phyloP scores from a whole-genome alignment of 2,113 vertebrate genomes.

The Copsychus sechellarum region DNA sequence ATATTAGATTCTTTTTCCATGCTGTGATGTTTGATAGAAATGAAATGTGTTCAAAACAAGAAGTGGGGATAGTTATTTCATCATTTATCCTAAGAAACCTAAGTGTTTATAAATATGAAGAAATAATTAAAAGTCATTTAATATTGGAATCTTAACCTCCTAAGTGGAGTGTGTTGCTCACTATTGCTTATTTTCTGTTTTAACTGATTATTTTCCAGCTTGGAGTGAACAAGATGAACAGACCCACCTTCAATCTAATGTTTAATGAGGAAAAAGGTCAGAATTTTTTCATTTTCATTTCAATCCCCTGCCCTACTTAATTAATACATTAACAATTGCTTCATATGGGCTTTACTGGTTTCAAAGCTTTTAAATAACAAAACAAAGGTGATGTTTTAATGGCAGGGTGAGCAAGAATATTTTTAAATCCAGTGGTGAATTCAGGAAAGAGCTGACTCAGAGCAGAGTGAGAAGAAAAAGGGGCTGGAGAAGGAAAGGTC shows the following conservation, averaged over 20 bases:
- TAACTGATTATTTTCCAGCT: constrained; percentile 33
- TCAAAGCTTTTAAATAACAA: not conserved
- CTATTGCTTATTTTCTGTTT: not conserved
- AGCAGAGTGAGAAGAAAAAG: not conserved
- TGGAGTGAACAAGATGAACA: constrained; percentile 38
- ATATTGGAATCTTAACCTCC: not conserved
- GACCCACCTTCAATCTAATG: constrained; percentile 23
- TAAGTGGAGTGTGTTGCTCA: not conserved
- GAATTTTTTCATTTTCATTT: not conserved
- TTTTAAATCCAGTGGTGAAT: not conserved
- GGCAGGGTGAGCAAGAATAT: not conserved
- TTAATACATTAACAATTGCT: not conserved
- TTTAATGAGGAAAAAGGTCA: constrained; percentile 63
- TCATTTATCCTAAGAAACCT: not conserved
- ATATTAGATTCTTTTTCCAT: not conserved
- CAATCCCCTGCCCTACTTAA: not conserved
- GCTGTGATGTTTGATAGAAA: not conserved
- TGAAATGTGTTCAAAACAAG: not conserved
- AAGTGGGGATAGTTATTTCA: not conserved
- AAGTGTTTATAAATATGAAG: not conserved
- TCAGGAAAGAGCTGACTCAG: not conserved
- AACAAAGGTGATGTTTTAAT: not conserved
- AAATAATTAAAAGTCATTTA: not conserved
- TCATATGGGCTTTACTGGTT: not conserved
- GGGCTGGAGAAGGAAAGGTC: constrained; percentile 4